Evolutionary conservation across 2,888 invertebrate genomes (phyloP).

Genomic region (Protophormia terraenovae): DNA sequence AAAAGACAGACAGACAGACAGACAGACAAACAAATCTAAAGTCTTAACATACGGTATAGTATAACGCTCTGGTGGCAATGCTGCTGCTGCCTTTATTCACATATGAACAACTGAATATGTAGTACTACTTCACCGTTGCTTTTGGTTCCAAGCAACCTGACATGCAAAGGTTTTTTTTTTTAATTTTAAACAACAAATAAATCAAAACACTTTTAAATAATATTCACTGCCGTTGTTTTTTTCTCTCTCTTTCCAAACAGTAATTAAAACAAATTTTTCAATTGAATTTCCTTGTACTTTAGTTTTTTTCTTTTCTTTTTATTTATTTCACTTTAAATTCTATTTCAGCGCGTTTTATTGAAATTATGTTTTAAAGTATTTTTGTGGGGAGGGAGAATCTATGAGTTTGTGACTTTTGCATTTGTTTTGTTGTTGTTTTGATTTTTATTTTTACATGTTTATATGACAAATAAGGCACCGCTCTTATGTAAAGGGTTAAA

Average conservation of each 20-base stretch:
- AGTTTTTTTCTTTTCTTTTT: not conserved
- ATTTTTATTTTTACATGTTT: not conserved
- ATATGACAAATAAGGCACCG: constrained; percentile 63
- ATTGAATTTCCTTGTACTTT: constrained; percentile 55
- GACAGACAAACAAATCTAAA: not conserved
- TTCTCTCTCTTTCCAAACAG: constrained; percentile 11
- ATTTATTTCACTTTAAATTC: constrained; percentile 47
- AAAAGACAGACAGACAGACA: too few relatives aligned
- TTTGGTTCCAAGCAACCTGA: constrained; percentile 46
- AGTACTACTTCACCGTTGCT: constrained; percentile 36
- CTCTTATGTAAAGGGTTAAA: constrained; percentile 66
- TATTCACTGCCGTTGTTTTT: constrained; percentile 9
- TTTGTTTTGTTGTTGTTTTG: not conserved
- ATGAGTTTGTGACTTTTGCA: not conserved
- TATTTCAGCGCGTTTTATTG: constrained; percentile 21
- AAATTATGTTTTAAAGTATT: too few relatives aligned
- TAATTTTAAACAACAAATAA: constrained; percentile 51
- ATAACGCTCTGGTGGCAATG: constrained; percentile 55
- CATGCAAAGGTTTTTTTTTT: constrained; percentile 42
- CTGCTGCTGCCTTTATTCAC: constrained; percentile 21
- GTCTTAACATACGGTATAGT: constrained; percentile 19
- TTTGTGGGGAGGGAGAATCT: not conserved
- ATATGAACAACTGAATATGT: not conserved
- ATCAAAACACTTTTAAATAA: constrained; percentile 64
- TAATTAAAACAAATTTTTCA: constrained; percentile 68